Conservation (phyloP, 2,797 vertebrate species). For the Xiphophorus birchmanni region DNA sequence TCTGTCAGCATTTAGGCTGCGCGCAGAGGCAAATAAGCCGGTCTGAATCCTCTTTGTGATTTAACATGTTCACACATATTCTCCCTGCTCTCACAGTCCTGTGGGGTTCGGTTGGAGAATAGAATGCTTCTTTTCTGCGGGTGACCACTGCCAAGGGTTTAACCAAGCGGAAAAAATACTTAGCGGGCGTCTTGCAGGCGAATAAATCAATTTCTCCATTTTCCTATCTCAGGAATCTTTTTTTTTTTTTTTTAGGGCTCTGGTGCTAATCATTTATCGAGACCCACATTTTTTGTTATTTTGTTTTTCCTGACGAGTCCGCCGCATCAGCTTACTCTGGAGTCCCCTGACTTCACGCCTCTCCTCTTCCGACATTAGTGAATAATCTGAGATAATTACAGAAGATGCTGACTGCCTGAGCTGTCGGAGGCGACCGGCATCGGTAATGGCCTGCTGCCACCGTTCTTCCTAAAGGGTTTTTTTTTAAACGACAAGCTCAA, state of each 20-base stretch:
- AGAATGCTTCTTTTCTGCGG: conserved; percentile 16
- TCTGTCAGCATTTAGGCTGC: neutral
- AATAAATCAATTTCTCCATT: conserved; percentile 53
- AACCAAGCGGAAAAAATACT: conserved; percentile 35
- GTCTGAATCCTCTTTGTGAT: neutral
- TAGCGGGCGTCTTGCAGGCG: conserved; percentile 39
- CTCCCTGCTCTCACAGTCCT: conserved; percentile 5
- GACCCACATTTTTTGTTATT: conserved; percentile 27
- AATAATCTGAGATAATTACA: conserved; percentile 34
- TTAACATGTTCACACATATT: conserved; percentile 12
- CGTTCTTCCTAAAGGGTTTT: conserved; percentile 24
- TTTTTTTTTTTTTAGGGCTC: neutral
- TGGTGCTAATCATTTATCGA: conserved; percentile 54
- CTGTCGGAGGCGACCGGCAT: conserved; percentile 7
- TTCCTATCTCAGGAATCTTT: conserved; percentile 45
- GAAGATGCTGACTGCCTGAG: conserved; percentile 21
- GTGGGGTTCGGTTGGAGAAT: conserved; percentile 5
- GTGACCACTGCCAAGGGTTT: conserved; percentile 31
- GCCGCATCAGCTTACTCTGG: conserved; percentile 25
- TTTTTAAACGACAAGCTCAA: conserved; percentile 27
- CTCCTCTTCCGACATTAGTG: conserved; percentile 39
- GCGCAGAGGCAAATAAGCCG: neutral
- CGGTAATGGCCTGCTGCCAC: conserved; percentile 30
- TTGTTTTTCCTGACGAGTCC: conserved; percentile 22
- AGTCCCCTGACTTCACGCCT: conserved; percentile 16